Evolutionary conservation across 2,888 invertebrate species (phyloP).

Genomic region (Eudasyphora cyanicolor): DNA sequence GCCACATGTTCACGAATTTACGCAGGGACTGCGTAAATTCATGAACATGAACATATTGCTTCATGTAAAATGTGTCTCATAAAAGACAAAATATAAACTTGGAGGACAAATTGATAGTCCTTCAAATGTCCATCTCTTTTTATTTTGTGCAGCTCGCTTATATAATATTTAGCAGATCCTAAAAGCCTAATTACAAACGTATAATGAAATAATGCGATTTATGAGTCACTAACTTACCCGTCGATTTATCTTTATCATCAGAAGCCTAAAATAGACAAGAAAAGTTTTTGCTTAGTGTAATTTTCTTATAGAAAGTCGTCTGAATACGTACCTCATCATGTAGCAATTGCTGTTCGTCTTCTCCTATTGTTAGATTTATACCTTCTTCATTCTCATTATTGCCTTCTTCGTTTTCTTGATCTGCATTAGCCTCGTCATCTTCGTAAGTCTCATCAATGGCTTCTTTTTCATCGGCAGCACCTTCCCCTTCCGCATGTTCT

Average conservation of each 20-base stretch:
- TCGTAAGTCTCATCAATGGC: slow-evolving; percentile 67
- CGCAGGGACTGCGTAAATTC: too few species aligned
- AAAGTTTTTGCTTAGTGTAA: too few species aligned
- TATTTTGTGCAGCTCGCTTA: too few species aligned
- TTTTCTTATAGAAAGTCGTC: neutral
- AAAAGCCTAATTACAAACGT: too few species aligned
- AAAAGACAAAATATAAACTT: too few species aligned
- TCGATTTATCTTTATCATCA: slow-evolving; percentile 82
- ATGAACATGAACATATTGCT: too few species aligned
- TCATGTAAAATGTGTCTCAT: too few species aligned
- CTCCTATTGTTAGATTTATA: slow-evolving; percentile 89
- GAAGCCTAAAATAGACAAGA: slow-evolving; percentile 73
- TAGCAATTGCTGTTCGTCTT: slow-evolving; percentile 88
- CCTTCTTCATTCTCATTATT: slow-evolving; percentile 87
- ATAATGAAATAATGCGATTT: neutral
- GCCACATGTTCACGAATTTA: too few species aligned
- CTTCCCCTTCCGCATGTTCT: slow-evolving; percentile 77
- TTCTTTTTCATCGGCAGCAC: slow-evolving; percentile 70
- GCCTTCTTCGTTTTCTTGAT: slow-evolving; percentile 73
- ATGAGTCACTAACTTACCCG: slow-evolving; percentile 80
- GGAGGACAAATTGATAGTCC: too few species aligned
- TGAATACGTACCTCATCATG: slow-evolving; percentile 85
- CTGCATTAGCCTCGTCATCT: slow-evolving; percentile 68
- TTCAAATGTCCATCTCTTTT: too few species aligned
- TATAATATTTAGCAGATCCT: too few species aligned